Conservation (phyloP, 64 coral and sea anemone species). For the Trachythela sp. region DNA sequence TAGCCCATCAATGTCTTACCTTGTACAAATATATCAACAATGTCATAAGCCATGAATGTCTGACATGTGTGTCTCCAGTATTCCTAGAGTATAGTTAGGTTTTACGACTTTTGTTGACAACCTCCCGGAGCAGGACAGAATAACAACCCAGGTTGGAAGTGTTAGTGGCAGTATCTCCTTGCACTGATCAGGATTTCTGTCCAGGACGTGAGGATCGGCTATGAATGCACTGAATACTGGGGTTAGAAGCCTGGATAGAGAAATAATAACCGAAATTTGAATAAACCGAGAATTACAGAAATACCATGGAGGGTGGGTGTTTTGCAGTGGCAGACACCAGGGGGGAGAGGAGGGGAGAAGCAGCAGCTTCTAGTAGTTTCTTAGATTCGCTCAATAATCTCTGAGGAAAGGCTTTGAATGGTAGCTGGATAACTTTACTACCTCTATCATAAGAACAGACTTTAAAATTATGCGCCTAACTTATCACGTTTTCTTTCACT, state of each 20-base stretch:
- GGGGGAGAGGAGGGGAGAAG: too few species aligned
- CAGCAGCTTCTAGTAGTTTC: too few species aligned
- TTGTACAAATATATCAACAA: conserved; percentile 79
- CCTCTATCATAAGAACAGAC: too few species aligned
- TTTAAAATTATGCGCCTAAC: too few species aligned
- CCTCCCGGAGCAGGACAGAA: conserved; percentile 90
- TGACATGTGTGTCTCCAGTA: conserved; percentile 53
- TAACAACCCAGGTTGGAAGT: conserved; percentile 68
- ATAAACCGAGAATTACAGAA: too few species aligned
- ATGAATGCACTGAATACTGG: conserved; percentile 96
- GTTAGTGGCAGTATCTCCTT: conserved; percentile 76
- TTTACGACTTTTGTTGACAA: conserved; percentile 67
- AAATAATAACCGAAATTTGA: background rate
- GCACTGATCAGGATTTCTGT: conserved; percentile 92
- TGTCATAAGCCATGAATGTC: conserved; percentile 81
- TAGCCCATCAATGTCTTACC: conserved; percentile 13
- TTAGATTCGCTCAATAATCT: too few species aligned
- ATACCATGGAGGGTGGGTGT: too few species aligned
- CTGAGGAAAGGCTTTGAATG: too few species aligned
- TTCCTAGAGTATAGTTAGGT: conserved; percentile 69
- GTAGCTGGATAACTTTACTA: too few species aligned
- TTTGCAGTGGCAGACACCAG: too few species aligned
- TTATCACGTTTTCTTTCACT: too few species aligned
- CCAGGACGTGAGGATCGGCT: conserved; percentile 77
- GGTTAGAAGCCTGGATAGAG: conserved; percentile 56